Conservation (phyloP, 2,797 vertebrate species). For the Potorous gilbertii region DNA sequence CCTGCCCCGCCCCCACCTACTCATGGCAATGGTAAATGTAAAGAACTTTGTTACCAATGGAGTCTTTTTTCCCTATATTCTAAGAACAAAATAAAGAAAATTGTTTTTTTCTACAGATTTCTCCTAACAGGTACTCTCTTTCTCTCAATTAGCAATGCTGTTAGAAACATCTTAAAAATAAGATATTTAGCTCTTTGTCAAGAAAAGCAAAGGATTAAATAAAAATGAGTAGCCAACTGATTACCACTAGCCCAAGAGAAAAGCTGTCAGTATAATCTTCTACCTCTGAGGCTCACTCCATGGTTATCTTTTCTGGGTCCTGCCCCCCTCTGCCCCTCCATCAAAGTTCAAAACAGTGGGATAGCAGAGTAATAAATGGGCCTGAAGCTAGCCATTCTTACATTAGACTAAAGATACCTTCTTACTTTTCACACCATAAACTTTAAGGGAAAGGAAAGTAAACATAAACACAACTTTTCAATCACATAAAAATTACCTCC, state of each 20-base stretch:
- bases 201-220: slow-evolving; percentile 43
- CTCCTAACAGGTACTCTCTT: background rate
- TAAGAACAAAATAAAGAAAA: slow-evolving; percentile 43
- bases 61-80: slow-evolving; percentile 36
- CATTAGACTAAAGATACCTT: background rate
- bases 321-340: no score
- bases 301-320: background rate
- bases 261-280: background rate
- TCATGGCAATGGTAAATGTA: background rate
- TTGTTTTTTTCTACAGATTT: slow-evolving; percentile 22
- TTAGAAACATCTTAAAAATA: slow-evolving; percentile 55
- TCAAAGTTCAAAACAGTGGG: background rate
- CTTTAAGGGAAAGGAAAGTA: background rate
- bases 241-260: slow-evolving; percentile 25
- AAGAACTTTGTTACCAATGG: slow-evolving; percentile 3
- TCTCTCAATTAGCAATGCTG: background rate
- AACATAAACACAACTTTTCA: background rate
- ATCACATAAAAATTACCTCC: background rate
- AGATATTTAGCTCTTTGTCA: slow-evolving; percentile 49
- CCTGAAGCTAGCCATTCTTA: background rate
- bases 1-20: background rate
- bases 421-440: background rate
- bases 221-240: slow-evolving; percentile 21
- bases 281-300: background rate
- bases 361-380: background rate